Base-by-base conservation (phyloP, 2,113 vertebrate genomes). In the Paracanthobrama guichenoti region DNA sequence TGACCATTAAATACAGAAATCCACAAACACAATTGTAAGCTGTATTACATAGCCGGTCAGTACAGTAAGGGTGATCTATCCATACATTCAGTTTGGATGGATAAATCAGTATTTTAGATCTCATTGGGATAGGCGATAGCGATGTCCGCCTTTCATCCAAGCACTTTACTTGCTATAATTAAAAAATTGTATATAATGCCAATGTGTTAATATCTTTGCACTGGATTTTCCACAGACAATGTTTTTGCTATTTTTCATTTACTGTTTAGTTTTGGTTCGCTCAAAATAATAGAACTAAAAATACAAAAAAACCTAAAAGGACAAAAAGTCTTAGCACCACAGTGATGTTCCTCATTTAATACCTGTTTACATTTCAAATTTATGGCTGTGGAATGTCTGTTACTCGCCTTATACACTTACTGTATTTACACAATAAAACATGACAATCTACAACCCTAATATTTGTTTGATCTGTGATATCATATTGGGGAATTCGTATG, bases 91-190 rank as follows among this genome's bases (percentile, higher is more conserved):
- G 59, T 81, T 48, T 39, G 35, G 6, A 39, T 26, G 44, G 35
- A 64, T 77, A 66, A 55, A 59, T 87, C 84, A 88, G 81, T 88
- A 88, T 88, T 88, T 67, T 48, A n/a, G 73, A 83, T 86, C 39
- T 59, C 73, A 46, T 72, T 85, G 81, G 79, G 72, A 76, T 35
- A 77, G 39, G 28, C 5, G 67, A 42, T 57, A 79, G 67, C 22
- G 72, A 59, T 67, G 44, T 59, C 42, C n/a, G 26, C 93, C 91
- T 92, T 94, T 94, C 86, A 94, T 95, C 94, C 93, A 95, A 96
- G 96, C 96, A 97, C 96, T 97, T 97, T 96, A 96, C 90, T 92
- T 94, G 84, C 64, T 62, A 86, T 96, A 92, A 91, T 94, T 95
- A 90, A 90, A 92, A 95, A 2, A 20, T 8, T 3, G 6, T 1